Evolutionary conservation across 2,888 invertebrate genomes (phyloP), one percentile per base, ranked within the genome.

Genomic region (Drosophila yooni): DNA sequence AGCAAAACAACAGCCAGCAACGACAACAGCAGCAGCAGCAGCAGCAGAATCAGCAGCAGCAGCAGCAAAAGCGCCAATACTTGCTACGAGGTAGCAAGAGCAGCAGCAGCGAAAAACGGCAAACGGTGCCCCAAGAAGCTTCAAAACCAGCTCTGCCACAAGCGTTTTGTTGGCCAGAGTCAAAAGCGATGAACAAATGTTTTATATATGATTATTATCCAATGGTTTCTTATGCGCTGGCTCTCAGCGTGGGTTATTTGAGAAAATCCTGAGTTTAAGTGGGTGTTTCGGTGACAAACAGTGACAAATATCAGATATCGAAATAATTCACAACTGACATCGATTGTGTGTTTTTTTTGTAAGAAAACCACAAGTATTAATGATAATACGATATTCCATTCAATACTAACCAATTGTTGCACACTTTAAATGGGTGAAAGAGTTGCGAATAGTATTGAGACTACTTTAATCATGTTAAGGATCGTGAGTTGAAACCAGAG

Each of bases 201-300:
- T 71, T 87, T 72, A 46, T 72, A 70, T 65, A 65, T 36, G 33
- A 67, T 88, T 21, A 82, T 82, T 87, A 82, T 87, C 84, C 82
- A 83, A 82, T 84, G 60, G 53, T 43, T 59, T 50, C 71, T 18
- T 15, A 54, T 50, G 54, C 48, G 50, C 63, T 40, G 60, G 57
- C 36, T 56, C 52, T 13, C 27, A 51, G 29, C 79, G 66, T 70
- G 69, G 85, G 88, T 43, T 65, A 59, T n/a, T 76, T 21, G 27
- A 48, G 5, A 38, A 58, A 29, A 52, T 0, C 4, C 13, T 0
- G 18, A 2, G 8, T 33, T 31, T 3, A 40, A 29, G 25, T 18
- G 6, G 13, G 18, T 11, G 18, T 36, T 36, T n/a, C 3, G 13
- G 2, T 10, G 13, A 56, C 8, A 15, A 8, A 8, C 8, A 46